Conservation (phyloP, 2,888 invertebrate genomes). For the Podotricha telesiphe region DNA sequence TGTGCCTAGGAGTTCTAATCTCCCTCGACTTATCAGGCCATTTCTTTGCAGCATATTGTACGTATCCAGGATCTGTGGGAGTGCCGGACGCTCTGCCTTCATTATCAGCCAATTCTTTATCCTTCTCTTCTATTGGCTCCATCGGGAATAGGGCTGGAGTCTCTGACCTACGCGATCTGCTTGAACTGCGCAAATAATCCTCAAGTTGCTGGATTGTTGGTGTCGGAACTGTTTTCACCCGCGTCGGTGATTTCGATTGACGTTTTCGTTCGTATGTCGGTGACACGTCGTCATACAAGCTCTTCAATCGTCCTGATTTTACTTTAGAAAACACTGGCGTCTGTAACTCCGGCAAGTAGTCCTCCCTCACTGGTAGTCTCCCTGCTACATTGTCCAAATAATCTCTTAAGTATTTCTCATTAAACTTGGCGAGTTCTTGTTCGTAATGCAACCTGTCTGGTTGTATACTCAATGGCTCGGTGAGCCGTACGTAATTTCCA, state of each 20-base stretch:
- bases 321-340: constrained; percentile 79
- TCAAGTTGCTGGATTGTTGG: constrained; percentile 79
- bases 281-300: constrained; percentile 69
- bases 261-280: constrained; percentile 66
- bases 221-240: constrained; percentile 67
- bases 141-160: constrained; percentile 80
- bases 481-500: constrained; percentile 71
- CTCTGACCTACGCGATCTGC: constrained; percentile 61
- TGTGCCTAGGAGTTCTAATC: constrained; percentile 84
- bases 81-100: constrained; percentile 84
- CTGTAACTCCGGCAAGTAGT: constrained; percentile 76
- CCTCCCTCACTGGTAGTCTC: constrained; percentile 68
- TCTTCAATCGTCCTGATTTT: constrained; percentile 67
- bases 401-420: constrained; percentile 73
- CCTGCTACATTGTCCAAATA: constrained; percentile 70
- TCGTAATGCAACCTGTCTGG: constrained; percentile 72
- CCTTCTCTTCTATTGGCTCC: constrained; percentile 78
- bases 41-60: constrained; percentile 87
- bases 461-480: constrained; percentile 66
- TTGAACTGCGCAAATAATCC: constrained; percentile 72
- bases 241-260: constrained; percentile 66
- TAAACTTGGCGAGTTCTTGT: constrained; percentile 74
- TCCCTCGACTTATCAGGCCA: constrained; percentile 83
- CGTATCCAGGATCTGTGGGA: constrained; percentile 89
- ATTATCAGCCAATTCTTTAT: constrained; percentile 64